phyloP scores from a whole-genome alignment of 2,888 invertebrate genomes.

The Hyles lineata region DNA sequence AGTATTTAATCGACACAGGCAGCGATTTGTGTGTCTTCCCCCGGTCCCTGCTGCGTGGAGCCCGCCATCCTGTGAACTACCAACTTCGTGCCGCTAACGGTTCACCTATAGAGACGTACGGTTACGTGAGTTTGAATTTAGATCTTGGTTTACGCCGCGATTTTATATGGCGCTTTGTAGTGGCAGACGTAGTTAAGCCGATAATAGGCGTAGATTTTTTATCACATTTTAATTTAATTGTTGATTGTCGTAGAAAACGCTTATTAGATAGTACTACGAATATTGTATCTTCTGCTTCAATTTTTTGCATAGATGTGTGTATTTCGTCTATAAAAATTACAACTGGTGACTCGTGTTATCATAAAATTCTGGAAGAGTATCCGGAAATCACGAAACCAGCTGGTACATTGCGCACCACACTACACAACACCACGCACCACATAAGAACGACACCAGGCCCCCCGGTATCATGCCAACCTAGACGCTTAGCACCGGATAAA shows the following conservation, averaged over 20 bases:
- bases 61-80: no score
- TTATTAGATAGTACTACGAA: slow-evolving; percentile 40
- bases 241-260: slow-evolving; percentile 41
- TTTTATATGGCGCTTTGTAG: background rate
- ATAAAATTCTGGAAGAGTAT: slow-evolving; percentile 34
- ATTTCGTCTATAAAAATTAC: slow-evolving; percentile 31
- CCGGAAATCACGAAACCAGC: slow-evolving; percentile 36
- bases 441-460: slow-evolving; percentile 39
- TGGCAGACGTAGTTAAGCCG: no score
- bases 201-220: no score
- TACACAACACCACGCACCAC: slow-evolving; percentile 40
- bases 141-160: background rate
- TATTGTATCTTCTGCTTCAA: slow-evolving; percentile 29
- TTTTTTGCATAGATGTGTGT: slow-evolving; percentile 9
- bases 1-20: no score
- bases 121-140: no score
- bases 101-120: no score
- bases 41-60: no score
- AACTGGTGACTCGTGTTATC: slow-evolving; percentile 32
- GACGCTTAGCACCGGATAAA: no score
- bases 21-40: no score
- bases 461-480: slow-evolving; percentile 28
- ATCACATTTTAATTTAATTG: slow-evolving; percentile 39
- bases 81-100: no score
- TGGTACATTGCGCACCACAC: background rate